Evolutionary conservation across 2,113 vertebrate species (phyloP), one percentile per base, ranked within the genome.

Genomic region (Chiloscyllium plagiosum): DNA sequence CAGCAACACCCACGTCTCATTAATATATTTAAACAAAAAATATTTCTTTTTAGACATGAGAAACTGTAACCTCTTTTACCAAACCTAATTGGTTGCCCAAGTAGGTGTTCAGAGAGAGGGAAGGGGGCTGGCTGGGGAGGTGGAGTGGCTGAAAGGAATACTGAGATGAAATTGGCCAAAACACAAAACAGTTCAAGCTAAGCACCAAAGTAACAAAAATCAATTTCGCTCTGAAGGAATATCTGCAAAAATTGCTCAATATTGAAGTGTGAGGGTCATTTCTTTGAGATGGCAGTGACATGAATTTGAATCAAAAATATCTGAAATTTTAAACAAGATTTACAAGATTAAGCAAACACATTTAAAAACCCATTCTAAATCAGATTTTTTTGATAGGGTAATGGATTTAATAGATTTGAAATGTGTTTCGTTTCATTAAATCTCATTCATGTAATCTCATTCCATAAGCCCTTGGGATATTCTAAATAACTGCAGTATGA

Each of bases 381-480:
- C 89, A 93, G 56, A 93, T 66, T 37, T 92, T 92, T 93, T 92
- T 93, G 66, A 93, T 93, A 37, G 61, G 33, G 2, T 66, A 93
- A 93, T 93, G 61, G 89, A 93, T 93, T 66, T 33, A 93, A 66
- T 68, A 93, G 89, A 93, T 65, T 93, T 37, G 37, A 89, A 93
- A 93, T 66, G 87, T 65, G 56, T 93, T 93, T 93, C 65, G 33
- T 93, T 66, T 93, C 89, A 93, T 93, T 93, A 93, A 66, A 93
- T 93, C 56, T 66, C 89, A 68, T 13, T 66, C 89, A 37, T 93
- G 89, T 66, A 93, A 93, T 66, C 61, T 66, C 61, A 6, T 56
- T 90, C 52, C 13, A 90, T 4, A 61, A 92, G 33, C 89, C 89
- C 61, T 8, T 7, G 89, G 89, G 89, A 68, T n/a, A 22, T 37